Percentiles rank a stretch among this genome's conserved stretches.
These are phyloP conservation scores for Halocynthia roretzi DNA, from an alignment of 23 tunicate species.

Conservation along the genomic window DNA sequence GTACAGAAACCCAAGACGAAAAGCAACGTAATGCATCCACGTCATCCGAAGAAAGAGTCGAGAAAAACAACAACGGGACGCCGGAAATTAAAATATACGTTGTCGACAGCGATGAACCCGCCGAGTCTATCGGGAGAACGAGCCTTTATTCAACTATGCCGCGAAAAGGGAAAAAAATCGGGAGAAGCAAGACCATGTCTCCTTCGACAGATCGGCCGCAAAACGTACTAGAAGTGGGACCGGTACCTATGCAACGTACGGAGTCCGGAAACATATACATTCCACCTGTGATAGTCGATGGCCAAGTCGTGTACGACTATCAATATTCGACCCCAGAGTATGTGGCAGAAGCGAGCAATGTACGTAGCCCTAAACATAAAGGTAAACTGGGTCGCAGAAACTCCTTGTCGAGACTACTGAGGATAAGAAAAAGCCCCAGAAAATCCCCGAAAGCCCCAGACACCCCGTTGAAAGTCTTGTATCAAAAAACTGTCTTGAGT, in stretches of 20 bases:
- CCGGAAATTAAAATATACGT: constrained; percentile 13
- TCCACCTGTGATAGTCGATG: constrained; percentile 83
- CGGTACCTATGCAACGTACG: constrained; percentile 1
- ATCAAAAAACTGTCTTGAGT: constrained; percentile 47
- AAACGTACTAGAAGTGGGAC: not conserved
- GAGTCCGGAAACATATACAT: constrained; percentile 35
- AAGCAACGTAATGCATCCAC: not conserved
- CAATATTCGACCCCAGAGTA: constrained; percentile 52
- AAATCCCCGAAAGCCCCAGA: constrained; percentile 25
- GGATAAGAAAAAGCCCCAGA: constrained; percentile 21
- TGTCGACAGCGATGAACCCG: constrained; percentile 13
- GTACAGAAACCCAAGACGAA: not conserved
- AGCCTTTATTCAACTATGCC: constrained; percentile 24
- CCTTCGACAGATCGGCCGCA: constrained; percentile 4
- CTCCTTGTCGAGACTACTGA: constrained; percentile 22
- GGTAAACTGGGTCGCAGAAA: constrained; percentile 12
- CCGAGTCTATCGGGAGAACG: constrained; percentile 4
- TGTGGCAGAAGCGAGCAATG: not conserved
- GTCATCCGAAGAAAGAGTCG: not conserved
- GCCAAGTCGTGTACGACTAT: constrained; percentile 51
- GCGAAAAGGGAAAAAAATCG: constrained; percentile 1
- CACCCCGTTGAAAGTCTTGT: constrained; percentile 49
- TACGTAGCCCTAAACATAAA: constrained; percentile 8
- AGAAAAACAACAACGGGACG: constrained; percentile 5
- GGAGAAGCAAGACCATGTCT: constrained; percentile 10